A percentile compares a stretch with the other conserved stretches of the same genome.
Conservation (phyloP, 37 sponge, comb jelly and placozoan genomes). For the Halisarca cf. caerulea region DNA sequence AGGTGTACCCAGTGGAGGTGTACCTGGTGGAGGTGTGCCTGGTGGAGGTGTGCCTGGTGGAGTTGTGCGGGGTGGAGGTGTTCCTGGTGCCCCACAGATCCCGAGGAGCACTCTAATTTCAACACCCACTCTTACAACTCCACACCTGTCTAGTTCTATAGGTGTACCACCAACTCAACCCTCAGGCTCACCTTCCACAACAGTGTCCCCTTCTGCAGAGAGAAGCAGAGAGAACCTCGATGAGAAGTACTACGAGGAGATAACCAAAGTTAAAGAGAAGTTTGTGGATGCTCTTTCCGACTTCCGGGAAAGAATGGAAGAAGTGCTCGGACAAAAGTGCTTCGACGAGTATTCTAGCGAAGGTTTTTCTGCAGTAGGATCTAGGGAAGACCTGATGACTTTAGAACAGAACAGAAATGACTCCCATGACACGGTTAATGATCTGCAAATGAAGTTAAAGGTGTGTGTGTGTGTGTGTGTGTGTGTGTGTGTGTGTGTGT, state of each 20-base stretch:
- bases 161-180: neutral
- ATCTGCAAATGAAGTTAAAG: neutral
- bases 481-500: neutral
- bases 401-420: neutral
- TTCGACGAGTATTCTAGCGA: neutral
- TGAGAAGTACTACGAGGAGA: conserved; percentile 8
- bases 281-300: conserved; percentile 10
- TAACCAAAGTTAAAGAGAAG: neutral
- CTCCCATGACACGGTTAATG: neutral
- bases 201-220: neutral
- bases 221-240: neutral
- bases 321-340: neutral
- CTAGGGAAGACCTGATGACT: neutral
- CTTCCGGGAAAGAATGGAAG: neutral
- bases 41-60: no score
- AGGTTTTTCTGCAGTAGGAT: neutral
- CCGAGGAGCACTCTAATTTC: neutral
- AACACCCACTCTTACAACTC: neutral
- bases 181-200: no score
- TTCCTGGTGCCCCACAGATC: no score
- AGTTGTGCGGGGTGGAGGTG: no score
- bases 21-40: no score
- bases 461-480: conserved; percentile 14
- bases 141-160: neutral
- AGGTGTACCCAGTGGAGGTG: no score